Evolutionary conservation across 2,113 vertebrate genomes (phyloP), one percentile per base, ranked within the genome.

Genomic region (Cebus imitator): DNA sequence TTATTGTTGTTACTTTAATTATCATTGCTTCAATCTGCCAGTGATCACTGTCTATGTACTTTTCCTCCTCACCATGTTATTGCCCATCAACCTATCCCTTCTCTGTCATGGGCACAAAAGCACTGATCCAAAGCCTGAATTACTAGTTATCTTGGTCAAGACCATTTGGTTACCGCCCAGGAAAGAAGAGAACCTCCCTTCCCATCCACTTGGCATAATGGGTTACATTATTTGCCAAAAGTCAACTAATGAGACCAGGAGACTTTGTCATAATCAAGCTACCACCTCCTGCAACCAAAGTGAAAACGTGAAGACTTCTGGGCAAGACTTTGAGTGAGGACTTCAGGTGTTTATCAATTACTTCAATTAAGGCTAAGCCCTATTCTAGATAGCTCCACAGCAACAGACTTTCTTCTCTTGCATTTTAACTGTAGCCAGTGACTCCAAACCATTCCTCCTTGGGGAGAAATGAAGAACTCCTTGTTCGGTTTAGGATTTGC

Each of bases 141-240:
- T 21, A 11, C 40, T 64, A 18, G 64, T 70, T 79, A 23, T 80
- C 66, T 76, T 55, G 37, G 72, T 40, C 50, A 92, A 78, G 75
- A 32, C 55, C 45, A 57, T 45, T 27, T 40, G 66, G 43, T 83
- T 52, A 35, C 78, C 37, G 5, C 35, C 61, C 61, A 72, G 55
- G 50, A 32, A 73, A 79, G 21, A 89, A 79, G 21, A 81, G 25
- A n/a, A 75, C 40, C n/a, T 21, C 75, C n/a, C 43, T 61, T 84
- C 37, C 8, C 52, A 89, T 30, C 32, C 17, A 27, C 57, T 83
- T 45, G 30, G 85, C 37, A 50, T 37, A 27, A 8, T 6, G 21
- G 25, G 66, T 93, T 81, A 85, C 23, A 79, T 78, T 88, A 79
- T 94, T 96, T 82, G 43, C 43, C 40, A 85, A 87, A 96, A 91